Conservation (phyloP, 2,888 invertebrate genomes). For the Chaetoderma sp. region DNA sequence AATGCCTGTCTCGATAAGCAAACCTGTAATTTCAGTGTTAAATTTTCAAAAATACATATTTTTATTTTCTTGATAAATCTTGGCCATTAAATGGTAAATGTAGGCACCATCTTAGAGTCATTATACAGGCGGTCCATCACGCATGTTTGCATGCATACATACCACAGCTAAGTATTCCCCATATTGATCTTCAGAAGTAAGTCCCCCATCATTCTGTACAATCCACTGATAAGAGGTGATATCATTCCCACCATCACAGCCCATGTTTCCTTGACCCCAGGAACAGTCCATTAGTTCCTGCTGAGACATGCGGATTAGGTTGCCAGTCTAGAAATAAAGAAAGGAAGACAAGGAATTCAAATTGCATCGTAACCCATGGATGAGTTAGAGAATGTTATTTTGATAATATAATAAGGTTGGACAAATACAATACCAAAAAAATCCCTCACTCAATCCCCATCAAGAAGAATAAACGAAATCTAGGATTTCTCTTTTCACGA, state of each 20-base stretch:
- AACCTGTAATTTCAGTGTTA: too few species aligned
- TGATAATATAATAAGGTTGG: too few species aligned
- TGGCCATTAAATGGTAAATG: too few species aligned
- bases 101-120: too few species aligned
- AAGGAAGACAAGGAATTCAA: constrained; percentile 2
- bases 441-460: too few species aligned
- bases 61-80: too few species aligned
- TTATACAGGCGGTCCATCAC: too few species aligned
- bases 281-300: constrained; percentile 96
- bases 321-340: constrained; percentile 72
- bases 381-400: neutral
- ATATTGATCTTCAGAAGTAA: constrained; percentile 91
- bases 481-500: too few species aligned
- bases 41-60: too few species aligned
- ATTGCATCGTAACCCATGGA: neutral
- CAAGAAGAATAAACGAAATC: too few species aligned
- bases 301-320: constrained; percentile 86
- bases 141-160: too few species aligned
- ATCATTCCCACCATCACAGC: constrained; percentile 98
- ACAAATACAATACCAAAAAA: neutral
- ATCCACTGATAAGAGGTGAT: constrained; percentile 94
- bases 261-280: constrained; percentile 92
- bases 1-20: too few species aligned
- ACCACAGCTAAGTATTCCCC: constrained; percentile 92
- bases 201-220: constrained; percentile 86